Evolutionary conservation across 2,888 invertebrate genomes (phyloP), one percentile per base, ranked within the genome.

Genomic region (Dioctria rufipes): DNA sequence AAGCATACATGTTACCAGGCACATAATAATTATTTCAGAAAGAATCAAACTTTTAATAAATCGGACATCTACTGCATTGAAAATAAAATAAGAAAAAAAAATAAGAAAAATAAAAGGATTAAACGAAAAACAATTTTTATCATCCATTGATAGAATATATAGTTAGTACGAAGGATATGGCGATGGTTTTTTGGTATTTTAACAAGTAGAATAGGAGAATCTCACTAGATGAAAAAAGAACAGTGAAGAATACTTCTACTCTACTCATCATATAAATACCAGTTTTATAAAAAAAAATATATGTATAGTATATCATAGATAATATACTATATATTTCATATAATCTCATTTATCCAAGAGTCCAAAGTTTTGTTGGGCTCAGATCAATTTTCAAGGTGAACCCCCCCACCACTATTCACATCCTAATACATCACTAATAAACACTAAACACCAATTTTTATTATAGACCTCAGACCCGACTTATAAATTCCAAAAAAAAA

Each of bases 171-270:
- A 25, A 25, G 25, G 25, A 51, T 39, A 46, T 69, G 25, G 0
- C 25, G 69, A 51, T 69, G 69, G 25, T 69, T 5, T 54, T 69
- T 39, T 73, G 73, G 58, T 73, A 42, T 42, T 60, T 73, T 73
- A 73, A 73, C 58, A 73, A 73, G 73, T 73, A 73, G 73, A 73
- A 73, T 73, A 73, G 73, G 73, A 73, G 73, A 73, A 73, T 73
- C 73, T 73, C 73, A 73, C 73, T 73, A 42, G 69, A 13, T 6
- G 25, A 25, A 60, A 60, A 73, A 6, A 5, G 6, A 60, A 73
- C 73, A 73, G 73, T 73, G 58, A 73, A 73, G 73, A 73, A 51
- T 51, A 54, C 73, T 51, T 42, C 73, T 73, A 73, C 73, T 73
- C 73, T 73, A 73, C 73, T 73, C 42, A 58, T 73, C 73, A 73